Evolutionary conservation across 2,797 vertebrate species (phyloP), one percentile per base, ranked within the genome.

Genomic region (Sebastes hubbsi): DNA sequence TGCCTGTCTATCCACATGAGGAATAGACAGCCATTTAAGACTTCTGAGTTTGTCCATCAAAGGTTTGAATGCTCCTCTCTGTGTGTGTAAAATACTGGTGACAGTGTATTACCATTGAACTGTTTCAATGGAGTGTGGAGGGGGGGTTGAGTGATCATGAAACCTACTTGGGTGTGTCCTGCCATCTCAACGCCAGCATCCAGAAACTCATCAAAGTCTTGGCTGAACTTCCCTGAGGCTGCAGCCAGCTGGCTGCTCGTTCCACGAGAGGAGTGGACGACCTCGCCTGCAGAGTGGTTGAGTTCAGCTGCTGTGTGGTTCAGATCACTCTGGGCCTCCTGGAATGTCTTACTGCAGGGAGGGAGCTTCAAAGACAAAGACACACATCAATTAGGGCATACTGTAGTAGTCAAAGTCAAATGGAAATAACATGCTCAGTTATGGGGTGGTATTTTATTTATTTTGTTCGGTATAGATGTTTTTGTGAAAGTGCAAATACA

Each of bases 161-260:
- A 87, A 78, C 88, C 89, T 91, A 99, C 98, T 94, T 99, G 98
- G 25, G 98, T 98, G 91, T 99, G 98, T 81, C 98, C 98, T 22
- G 98, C 98, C 98, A 99, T 99, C 95, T 99, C 98, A 78, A 99
- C 96, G 72, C 98, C 98, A 56, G 98, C 98, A 69, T 99, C 98
- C 29, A 99, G 96, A 94, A 99, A 99, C 84, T 99, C 98, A 76
- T 99, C 98, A 67, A 99, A 99, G 94, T 99, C 98, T 79, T 98
- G 97, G 72, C 98, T 99, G 95, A 99, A 99, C 92, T 99, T 99
- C 29, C 98, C 98, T 0, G 98, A 99, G 69, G 98, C 98, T 8
- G 96, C 96, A 1, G 98, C 98, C 93, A 99, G 94, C 92, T 98
- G 97, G 87, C 97, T 95, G 25, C 97, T 99, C 72, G 97, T 97